Evolutionary conservation across 2,113 vertebrate genomes (phyloP).

Genomic region (Pygoscelis adeliae): DNA sequence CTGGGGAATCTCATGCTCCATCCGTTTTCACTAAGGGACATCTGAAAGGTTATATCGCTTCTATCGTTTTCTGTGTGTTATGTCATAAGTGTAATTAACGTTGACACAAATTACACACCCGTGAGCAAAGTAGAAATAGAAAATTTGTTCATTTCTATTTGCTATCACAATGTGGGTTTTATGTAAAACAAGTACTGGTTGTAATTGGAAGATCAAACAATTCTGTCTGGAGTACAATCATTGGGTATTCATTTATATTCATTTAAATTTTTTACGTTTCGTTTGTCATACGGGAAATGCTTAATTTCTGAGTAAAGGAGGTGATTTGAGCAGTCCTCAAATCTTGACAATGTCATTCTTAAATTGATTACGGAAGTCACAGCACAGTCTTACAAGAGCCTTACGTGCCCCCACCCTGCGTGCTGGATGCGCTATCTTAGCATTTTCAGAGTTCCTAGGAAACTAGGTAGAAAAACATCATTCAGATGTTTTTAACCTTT

Average conservation of each 20-base stretch:
- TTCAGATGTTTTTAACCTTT: not conserved
- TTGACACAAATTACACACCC: not conserved
- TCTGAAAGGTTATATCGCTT: not conserved
- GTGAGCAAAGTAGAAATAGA: not conserved
- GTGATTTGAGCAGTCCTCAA: not conserved
- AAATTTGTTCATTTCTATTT: not conserved
- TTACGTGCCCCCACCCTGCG: rapidly evolving
- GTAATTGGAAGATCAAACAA: not conserved
- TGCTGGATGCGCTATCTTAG: not conserved
- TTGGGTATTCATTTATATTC: not conserved
- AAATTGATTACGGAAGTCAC: not conserved
- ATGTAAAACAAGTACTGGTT: not conserved
- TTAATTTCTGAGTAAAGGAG: not conserved
- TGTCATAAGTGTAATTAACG: not conserved
- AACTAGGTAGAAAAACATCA: not conserved
- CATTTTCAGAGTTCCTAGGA: not conserved
- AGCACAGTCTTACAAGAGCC: not conserved
- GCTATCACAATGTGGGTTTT: not conserved
- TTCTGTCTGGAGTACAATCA: not conserved
- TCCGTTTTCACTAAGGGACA: not conserved
- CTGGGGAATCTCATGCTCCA: not conserved
- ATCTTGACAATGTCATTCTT: not conserved
- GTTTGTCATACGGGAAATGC: not conserved
- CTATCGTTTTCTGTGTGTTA: not conserved
- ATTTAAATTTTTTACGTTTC: not conserved